Percentiles rank a stretch among this genome's conserved stretches.
phyloP scores from a whole-genome alignment of 2,113 vertebrate species.

The Barbus barbus region DNA sequence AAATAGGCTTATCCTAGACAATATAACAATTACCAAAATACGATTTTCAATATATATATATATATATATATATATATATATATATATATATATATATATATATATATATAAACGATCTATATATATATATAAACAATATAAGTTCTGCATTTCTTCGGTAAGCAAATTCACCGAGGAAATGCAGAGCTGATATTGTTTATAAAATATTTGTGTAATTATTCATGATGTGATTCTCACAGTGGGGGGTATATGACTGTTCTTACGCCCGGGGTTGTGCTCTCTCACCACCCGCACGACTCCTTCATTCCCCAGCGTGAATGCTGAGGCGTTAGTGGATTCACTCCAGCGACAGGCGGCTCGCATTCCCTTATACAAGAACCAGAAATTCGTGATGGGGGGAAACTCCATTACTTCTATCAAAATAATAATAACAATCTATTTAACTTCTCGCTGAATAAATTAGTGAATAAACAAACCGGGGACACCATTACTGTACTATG shows the following conservation, averaged over 20 bases:
- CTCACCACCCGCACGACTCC: slow-evolving; percentile 26
- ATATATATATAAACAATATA: no score
- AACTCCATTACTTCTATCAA: neutral
- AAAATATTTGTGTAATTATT: slow-evolving; percentile 1
- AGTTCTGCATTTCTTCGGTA: no score
- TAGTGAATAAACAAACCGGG: no score
- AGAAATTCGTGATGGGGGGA: neutral
- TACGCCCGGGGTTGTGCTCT: slow-evolving; percentile 18
- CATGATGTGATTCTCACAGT: slow-evolving; percentile 25
- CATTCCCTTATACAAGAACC: neutral
- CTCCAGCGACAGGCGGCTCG: slow-evolving; percentile 1
- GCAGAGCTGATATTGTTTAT: neutral
- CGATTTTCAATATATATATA: no score
- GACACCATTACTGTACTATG: neutral
- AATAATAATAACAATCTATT: no score
- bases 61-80: no score
- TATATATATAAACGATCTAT: no score
- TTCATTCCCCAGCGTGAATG: neutral
- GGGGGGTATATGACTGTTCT: slow-evolving; percentile 25
- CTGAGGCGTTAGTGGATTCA: neutral
- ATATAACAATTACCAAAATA: neutral
- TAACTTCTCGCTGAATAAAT: neutral
- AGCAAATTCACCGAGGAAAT: no score
- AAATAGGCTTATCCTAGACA: neutral
- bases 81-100: no score